Evolutionary conservation across 2,797 vertebrate genomes (phyloP).

Genomic region (Allochrocebus solatus): DNA sequence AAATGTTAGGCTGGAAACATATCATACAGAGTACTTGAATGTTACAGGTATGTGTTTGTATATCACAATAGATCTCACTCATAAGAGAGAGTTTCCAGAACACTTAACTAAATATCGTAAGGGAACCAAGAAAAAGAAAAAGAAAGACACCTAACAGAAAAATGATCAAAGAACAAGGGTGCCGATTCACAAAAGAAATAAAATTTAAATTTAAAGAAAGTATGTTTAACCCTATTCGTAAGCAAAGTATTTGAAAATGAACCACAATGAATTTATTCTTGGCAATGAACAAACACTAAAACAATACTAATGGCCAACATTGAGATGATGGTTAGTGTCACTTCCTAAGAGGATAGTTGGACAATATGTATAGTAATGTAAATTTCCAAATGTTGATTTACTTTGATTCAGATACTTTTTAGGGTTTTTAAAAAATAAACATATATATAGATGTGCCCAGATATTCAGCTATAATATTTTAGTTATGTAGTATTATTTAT

Average conservation of each 20-base stretch:
- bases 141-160: not conserved
- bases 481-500: not conserved
- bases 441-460: not conserved
- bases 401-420: slow-evolving; percentile 27
- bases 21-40: not conserved
- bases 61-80: not conserved
- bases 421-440: not conserved
- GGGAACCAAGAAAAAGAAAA: not conserved
- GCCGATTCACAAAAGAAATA: not conserved
- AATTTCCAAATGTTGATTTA: slow-evolving; percentile 39
- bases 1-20: not conserved
- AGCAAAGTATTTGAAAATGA: not conserved
- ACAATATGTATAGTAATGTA: not conserved
- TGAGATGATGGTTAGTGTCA: not conserved
- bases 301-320: not conserved
- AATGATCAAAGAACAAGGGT: not conserved
- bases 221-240: not conserved
- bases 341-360: not conserved
- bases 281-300: not conserved
- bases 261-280: not conserved
- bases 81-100: not conserved
- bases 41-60: not conserved
- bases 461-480: not conserved
- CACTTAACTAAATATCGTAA: not conserved
- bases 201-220: not conserved